Evolutionary conservation across 92 coral and sea anemone species (phyloP).

Genomic region (Palythoa grandis): DNA sequence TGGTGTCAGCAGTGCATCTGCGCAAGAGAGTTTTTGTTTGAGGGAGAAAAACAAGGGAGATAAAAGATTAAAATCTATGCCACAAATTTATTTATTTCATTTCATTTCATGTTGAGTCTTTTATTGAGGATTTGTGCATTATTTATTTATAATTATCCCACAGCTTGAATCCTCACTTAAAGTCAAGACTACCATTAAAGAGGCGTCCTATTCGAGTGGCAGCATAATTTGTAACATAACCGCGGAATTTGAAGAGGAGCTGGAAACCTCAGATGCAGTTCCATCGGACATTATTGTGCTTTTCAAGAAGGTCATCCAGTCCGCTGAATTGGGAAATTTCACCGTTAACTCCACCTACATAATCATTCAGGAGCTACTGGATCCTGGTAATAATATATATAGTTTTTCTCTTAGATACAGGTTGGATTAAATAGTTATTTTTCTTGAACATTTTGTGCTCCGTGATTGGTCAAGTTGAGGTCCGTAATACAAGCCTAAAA

Average conservation of each 20-base stretch:
- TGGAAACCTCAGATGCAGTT: not conserved
- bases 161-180: not conserved
- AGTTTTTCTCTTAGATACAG: too few relatives aligned
- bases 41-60: too few relatives aligned
- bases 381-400: not conserved
- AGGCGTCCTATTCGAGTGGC: not conserved
- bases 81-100: not conserved
- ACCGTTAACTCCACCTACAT: not conserved
- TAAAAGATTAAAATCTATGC: not conserved
- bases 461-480: too few relatives aligned
- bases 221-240: not conserved
- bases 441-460: too few relatives aligned
- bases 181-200: not conserved
- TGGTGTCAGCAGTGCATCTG: too few relatives aligned
- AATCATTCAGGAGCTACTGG: not conserved
- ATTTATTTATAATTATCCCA: not conserved
- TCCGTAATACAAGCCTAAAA: too few relatives aligned
- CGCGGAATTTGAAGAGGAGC: slow-evolving; percentile 1
- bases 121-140: not conserved
- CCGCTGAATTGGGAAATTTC: slow-evolving; percentile 1
- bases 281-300: not conserved
- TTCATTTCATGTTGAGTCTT: not conserved
- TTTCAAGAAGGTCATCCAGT: not conserved
- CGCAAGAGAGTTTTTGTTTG: too few relatives aligned
- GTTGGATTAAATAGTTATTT: too few relatives aligned